Evolutionary conservation across 2,113 vertebrate species (phyloP).

Genomic region (Platycercus adscitus): DNA sequence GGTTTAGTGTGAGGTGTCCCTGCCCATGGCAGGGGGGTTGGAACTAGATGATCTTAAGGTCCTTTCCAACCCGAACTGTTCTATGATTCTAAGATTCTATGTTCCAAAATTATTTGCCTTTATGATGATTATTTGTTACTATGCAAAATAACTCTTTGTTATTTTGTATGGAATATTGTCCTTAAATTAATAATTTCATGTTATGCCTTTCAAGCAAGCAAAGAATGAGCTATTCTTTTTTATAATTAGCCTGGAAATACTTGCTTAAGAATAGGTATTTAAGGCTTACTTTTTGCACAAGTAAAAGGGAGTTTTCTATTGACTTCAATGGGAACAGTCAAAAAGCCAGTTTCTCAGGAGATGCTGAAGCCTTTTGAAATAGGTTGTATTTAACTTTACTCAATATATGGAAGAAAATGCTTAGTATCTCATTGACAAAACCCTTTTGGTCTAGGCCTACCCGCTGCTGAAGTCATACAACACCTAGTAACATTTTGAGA

Average conservation of each 20-base stretch:
- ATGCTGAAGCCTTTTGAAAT: neutral
- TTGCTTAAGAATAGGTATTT: neutral
- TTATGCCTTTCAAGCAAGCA: neutral
- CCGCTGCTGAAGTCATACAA: neutral
- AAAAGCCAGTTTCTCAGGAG: neutral
- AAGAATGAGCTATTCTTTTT: neutral
- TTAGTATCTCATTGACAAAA: neutral
- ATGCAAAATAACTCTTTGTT: neutral
- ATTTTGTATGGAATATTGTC: neutral
- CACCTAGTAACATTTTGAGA: neutral
- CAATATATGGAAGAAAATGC: neutral
- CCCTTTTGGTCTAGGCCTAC: neutral
- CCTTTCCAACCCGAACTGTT: neutral
- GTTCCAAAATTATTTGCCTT: conserved; percentile 27
- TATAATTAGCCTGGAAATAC: neutral
- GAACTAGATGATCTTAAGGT: neutral
- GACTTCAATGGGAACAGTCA: neutral
- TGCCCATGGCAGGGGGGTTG: neutral
- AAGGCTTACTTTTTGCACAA: neutral
- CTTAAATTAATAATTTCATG: neutral
- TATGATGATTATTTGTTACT: neutral
- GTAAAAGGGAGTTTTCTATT: neutral
- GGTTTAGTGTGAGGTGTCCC: too few relatives aligned
- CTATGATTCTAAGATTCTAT: neutral
- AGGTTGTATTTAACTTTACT: neutral